Conservation (phyloP, 2,113 vertebrate species). For the Lycocorax pyrrhopterus region DNA sequence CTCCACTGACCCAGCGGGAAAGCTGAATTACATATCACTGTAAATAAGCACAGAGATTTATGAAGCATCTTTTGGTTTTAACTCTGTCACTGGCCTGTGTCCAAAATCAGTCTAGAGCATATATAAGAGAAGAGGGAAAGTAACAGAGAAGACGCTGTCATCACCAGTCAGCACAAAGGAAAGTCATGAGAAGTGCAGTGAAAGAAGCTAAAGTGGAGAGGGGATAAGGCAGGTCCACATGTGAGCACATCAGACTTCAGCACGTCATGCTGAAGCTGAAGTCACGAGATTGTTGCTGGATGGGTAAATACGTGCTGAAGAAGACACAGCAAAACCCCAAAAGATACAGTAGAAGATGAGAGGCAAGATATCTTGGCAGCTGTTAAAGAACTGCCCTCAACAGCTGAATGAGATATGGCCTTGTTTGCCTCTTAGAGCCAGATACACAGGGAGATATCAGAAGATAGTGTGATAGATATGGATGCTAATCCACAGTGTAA, state of each 20-base stretch:
- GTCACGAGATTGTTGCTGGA: background rate
- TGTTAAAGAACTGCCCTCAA: background rate
- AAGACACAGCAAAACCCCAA: background rate
- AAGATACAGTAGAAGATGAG: background rate
- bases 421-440: background rate
- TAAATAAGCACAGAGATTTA: conserved; percentile 10
- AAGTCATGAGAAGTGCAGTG: background rate
- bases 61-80: conserved; percentile 15
- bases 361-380: background rate
- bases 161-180: background rate
- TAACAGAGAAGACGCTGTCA: conserved; percentile 1
- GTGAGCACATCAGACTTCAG: background rate
- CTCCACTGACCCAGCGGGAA: background rate
- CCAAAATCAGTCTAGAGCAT: background rate
- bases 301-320: background rate
- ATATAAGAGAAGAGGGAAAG: background rate
- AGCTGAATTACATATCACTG: background rate
- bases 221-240: background rate
- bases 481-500: background rate
- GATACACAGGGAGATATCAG: background rate
- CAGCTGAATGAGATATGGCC: background rate
- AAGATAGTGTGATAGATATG: background rate
- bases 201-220: background rate
- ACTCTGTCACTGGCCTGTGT: background rate
- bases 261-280: background rate